Base-by-base conservation (phyloP, 1,140 invertebrate species). In the Lepidurus packardi region DNA sequence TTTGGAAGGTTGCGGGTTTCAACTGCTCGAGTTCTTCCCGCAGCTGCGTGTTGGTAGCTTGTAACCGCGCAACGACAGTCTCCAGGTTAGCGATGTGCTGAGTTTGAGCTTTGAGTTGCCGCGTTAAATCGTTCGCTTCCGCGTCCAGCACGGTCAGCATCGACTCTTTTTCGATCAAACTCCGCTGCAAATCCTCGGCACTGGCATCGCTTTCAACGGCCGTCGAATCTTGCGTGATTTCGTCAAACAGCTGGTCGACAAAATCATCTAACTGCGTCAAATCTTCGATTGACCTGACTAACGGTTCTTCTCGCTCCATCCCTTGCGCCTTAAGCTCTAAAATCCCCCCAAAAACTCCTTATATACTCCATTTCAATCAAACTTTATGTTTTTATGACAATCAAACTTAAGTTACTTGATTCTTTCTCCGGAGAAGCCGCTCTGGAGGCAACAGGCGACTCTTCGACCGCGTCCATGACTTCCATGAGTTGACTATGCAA, bases 401-500 rank as follows among this genome's bases (percentile, higher is more conserved):
- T 34, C 34, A 34, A 34, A 4, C 34, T 34, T 34, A 3, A 34
- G 3, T 34, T 65, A 65, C 53, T 65, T 13, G 53, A 65, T 65
- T 65, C 53, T 16, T 65, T 65, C 21, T 65, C 53, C 16, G 53
- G 53, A 65, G 53, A 65, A 7, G 53, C 53, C 5, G 53, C 53
- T 65, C 53, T 13, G 13, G 53, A 65, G 7, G 53, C 53, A 9
- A 65, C 53, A 21, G 53, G 53, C 53, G 53, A 65, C 21, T 65
- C 53, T 65, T 65, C 53, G 0, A 65, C 53, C 8, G 53, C 53
- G 21, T 65, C 53, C 53, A 65, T 65, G 53, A 65, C 53, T 65
- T 65, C 53, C 53, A n/a, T 65, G 13, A 65, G 53, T 65, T 65
- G 53, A 65, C 53, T 65, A 65, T 65, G 53, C 53, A 65, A 65